Conservation (phyloP, 2,113 vertebrate genomes). For the Pao palembangensis region DNA sequence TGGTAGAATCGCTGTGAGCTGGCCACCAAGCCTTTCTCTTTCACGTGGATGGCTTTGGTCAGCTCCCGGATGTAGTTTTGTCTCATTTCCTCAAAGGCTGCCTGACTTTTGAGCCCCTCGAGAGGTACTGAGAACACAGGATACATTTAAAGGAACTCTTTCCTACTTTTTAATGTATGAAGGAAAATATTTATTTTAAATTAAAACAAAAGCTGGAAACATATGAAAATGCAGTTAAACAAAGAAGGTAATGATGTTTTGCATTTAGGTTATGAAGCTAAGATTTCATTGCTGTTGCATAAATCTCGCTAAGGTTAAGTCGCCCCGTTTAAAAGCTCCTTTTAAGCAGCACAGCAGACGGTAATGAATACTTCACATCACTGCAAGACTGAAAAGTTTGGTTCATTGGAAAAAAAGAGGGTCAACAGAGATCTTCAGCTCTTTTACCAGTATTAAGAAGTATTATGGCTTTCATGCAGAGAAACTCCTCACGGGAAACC, state of each 20-base stretch:
- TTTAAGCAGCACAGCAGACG: background rate
- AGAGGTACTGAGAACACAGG: slow-evolving; percentile 81
- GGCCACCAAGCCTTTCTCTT: slow-evolving; percentile 84
- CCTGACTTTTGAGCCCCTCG: slow-evolving; percentile 93
- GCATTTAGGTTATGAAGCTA: background rate
- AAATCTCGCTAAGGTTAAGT: slow-evolving; percentile 18
- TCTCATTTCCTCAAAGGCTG: slow-evolving; percentile 94
- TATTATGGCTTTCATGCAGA: slow-evolving; percentile 97
- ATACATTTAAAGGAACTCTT: background rate
- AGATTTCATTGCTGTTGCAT: slow-evolving; percentile 30
- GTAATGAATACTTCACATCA: slow-evolving; percentile 14
- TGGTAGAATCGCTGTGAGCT: slow-evolving; percentile 95
- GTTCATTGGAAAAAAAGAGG: background rate
- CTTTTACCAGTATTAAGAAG: slow-evolving; percentile 92
- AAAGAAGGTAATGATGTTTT: slow-evolving; percentile 5
- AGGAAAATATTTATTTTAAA: background rate
- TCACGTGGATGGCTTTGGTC: slow-evolving; percentile 86
- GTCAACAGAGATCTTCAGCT: slow-evolving; percentile 1
- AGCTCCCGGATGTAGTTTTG: slow-evolving; percentile 92
- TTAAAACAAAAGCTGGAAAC: background rate
- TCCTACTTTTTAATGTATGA: too few relatives aligned
- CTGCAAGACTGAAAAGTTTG: slow-evolving; percentile 11
- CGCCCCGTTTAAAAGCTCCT: slow-evolving; percentile 1
- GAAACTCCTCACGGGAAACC: slow-evolving; percentile 90
- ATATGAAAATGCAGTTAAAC: background rate